phyloP scores from a whole-genome alignment of 1,140 invertebrate species.

The Aphelinus certus region DNA sequence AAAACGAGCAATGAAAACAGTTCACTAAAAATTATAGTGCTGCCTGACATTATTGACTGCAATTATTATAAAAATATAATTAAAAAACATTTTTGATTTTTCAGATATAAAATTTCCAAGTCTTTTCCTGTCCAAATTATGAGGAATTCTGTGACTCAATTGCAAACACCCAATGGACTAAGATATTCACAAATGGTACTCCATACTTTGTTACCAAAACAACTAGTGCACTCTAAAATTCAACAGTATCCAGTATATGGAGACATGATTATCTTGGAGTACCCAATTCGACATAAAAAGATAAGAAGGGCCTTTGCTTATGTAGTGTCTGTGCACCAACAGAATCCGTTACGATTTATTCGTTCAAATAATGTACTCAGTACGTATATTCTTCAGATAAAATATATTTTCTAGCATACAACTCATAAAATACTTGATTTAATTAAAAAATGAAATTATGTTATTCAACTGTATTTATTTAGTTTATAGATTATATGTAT shows the following conservation, averaged over 20 bases:
- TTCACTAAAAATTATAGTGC: too few species aligned
- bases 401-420: too few species aligned
- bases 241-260: slow-evolving; percentile 47
- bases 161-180: slow-evolving; percentile 27
- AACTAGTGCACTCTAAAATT: slow-evolving; percentile 23
- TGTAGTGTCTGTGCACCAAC: slow-evolving; percentile 41
- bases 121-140: slow-evolving; percentile 45
- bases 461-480: background rate
- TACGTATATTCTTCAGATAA: slow-evolving; percentile 20
- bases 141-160: slow-evolving; percentile 44
- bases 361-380: slow-evolving; percentile 45
- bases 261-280: slow-evolving; percentile 51
- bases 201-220: slow-evolving; percentile 43
- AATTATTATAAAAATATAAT: background rate
- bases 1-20: too few species aligned
- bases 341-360: slow-evolving; percentile 38
- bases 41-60: too few species aligned
- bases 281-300: slow-evolving; percentile 24
- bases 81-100: background rate
- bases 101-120: slow-evolving; percentile 30
- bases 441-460: background rate
- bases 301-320: slow-evolving; percentile 50
- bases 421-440: background rate
- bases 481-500: slow-evolving; percentile 7
- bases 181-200: slow-evolving; percentile 45